Percentiles rank a stretch among this genome's conserved stretches.
Evolutionary conservation across 2,888 invertebrate genomes (phyloP).

Genomic region (Tenthredo livida): DNA sequence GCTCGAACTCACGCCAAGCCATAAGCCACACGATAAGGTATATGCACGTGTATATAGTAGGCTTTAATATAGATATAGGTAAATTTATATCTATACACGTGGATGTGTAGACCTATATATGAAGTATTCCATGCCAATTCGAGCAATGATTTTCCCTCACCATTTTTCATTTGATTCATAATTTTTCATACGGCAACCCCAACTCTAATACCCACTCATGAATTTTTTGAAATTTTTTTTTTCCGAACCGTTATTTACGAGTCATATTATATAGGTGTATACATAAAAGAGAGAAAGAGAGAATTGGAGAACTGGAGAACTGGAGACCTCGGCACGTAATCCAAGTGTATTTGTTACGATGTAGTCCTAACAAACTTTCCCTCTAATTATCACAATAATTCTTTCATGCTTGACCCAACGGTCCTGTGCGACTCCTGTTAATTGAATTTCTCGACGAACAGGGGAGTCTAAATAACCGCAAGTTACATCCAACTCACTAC

Average conservation of each 20-base stretch:
- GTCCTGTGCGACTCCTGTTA: background rate
- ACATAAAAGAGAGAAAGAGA: background rate
- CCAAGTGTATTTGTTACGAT: background rate
- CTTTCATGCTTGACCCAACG: conserved; percentile 34
- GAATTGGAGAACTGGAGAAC: background rate
- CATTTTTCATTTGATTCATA: no score
- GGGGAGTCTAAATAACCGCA: background rate
- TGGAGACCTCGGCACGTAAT: background rate
- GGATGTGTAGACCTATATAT: background rate
- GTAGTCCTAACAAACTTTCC: conserved; percentile 38
- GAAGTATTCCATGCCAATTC: no score
- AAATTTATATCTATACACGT: background rate
- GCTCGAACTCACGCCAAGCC: conserved; percentile 44
- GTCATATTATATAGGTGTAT: background rate
- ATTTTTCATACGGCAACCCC: no score
- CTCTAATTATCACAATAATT: conserved; percentile 41
- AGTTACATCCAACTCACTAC: background rate
- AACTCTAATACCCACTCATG: no score
- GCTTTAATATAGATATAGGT: conserved; percentile 5
- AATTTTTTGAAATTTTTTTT: no score
- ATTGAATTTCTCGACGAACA: conserved; percentile 32
- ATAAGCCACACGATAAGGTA: conserved; percentile 36
- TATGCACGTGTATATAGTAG: background rate
- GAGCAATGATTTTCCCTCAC: no score
- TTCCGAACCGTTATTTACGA: no score